A percentile compares a stretch with the other conserved stretches of the same genome.
phyloP scores from a whole-genome alignment of 2,113 vertebrate genomes.

The Smithornis capensis region DNA sequence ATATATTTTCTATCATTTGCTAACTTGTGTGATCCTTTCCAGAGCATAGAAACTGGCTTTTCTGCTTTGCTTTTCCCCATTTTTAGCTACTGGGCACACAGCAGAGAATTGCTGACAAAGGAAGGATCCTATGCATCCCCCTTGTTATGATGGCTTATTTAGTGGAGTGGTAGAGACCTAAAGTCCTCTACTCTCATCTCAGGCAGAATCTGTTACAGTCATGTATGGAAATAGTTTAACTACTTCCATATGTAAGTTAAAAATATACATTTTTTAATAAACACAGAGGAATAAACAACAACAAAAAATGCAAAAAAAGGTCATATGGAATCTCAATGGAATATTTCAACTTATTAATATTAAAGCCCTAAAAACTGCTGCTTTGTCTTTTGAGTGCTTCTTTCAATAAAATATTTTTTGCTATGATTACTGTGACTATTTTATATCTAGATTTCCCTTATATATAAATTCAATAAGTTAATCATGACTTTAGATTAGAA shows the following conservation, averaged over 20 bases:
- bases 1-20: background rate
- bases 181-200: background rate
- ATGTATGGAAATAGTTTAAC: background rate
- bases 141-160: background rate
- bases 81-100: background rate
- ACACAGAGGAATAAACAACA: background rate
- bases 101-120: background rate
- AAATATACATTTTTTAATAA: background rate
- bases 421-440: background rate
- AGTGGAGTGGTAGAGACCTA: background rate
- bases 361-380: background rate
- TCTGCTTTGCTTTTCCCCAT: background rate
- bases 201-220: background rate
- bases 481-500: background rate
- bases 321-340: background rate
- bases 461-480: background rate
- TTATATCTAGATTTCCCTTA: background rate
- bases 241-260: background rate
- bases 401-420: background rate
- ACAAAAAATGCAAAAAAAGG: background rate
- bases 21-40: background rate
- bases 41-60: background rate
- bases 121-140: background rate
- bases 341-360: background rate
- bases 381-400: background rate